These are phyloP conservation scores for Palythoa heliodiscus DNA, from an alignment of 92 coral and sea anemone genomes.

Conservation along the genomic window DNA sequence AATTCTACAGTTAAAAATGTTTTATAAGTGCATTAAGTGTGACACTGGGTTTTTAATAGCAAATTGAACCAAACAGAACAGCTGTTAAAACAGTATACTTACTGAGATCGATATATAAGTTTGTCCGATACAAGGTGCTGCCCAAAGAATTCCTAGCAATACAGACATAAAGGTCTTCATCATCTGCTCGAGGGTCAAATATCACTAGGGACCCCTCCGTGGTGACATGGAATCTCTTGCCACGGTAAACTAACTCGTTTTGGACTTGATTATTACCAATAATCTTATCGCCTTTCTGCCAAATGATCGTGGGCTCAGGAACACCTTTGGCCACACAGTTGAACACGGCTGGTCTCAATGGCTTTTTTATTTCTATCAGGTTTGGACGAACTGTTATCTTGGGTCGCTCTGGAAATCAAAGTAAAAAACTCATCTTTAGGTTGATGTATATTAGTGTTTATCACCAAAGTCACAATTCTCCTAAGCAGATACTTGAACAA, in stretches of 20 bases:
- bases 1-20: no score
- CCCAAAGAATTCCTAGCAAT: slow-evolving; percentile 73
- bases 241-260: slow-evolving; percentile 71
- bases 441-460: background rate
- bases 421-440: background rate
- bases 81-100: slow-evolving; percentile 37
- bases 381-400: slow-evolving; percentile 61
- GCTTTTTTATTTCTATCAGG: slow-evolving; percentile 63
- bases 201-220: slow-evolving; percentile 78
- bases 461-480: no score
- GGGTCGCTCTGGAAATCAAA: slow-evolving; percentile 62
- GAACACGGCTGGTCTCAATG: slow-evolving; percentile 71
- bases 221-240: slow-evolving; percentile 76
- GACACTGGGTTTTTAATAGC: background rate
- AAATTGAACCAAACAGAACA: background rate
- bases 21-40: no score
- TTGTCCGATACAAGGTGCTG: slow-evolving; percentile 53
- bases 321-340: slow-evolving; percentile 75
- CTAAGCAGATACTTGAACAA: no score
- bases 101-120: slow-evolving; percentile 80
- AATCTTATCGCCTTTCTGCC: slow-evolving; percentile 65
- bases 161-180: slow-evolving; percentile 73
- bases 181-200: slow-evolving; percentile 75
- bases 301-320: slow-evolving; percentile 72
- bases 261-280: slow-evolving; percentile 59